phyloP scores from a whole-genome alignment of 2,888 invertebrate species.

The Tenthredo livida region DNA sequence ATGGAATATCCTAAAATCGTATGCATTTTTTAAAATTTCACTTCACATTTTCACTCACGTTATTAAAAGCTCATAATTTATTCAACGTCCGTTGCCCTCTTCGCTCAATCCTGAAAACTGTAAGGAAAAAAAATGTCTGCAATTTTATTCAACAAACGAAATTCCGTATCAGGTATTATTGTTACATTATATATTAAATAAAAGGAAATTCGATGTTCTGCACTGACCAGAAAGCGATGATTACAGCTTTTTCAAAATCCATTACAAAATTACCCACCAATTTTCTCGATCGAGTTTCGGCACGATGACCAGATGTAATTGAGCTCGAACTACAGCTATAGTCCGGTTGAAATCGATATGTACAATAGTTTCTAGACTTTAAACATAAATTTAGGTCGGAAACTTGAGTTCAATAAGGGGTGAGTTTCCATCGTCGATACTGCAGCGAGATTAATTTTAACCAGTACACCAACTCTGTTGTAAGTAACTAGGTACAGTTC shows the following conservation, averaged over 20 bases:
- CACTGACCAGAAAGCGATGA: background rate
- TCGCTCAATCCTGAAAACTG: background rate
- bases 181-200: background rate
- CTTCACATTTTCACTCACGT: background rate
- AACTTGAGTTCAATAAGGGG: constrained; percentile 20
- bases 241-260: background rate
- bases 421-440: constrained; percentile 13
- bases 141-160: background rate
- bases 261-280: background rate
- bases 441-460: constrained; percentile 38
- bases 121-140: background rate
- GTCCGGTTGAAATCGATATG: constrained; percentile 58
- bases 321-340: background rate
- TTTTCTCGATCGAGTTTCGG: background rate
- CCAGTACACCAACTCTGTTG: background rate
- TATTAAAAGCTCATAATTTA: background rate
- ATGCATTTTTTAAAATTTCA: background rate
- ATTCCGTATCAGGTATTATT: background rate
- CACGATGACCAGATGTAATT: constrained; percentile 15
- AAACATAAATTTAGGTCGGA: constrained; percentile 60
- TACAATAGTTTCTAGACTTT: constrained; percentile 61
- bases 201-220: background rate
- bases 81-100: background rate
- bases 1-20: background rate
- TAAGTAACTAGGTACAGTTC: background rate